Evolutionary conservation across 2,888 invertebrate species (phyloP), one percentile per base, ranked within the genome.

Genomic region (Margaritifera margaritifera): DNA sequence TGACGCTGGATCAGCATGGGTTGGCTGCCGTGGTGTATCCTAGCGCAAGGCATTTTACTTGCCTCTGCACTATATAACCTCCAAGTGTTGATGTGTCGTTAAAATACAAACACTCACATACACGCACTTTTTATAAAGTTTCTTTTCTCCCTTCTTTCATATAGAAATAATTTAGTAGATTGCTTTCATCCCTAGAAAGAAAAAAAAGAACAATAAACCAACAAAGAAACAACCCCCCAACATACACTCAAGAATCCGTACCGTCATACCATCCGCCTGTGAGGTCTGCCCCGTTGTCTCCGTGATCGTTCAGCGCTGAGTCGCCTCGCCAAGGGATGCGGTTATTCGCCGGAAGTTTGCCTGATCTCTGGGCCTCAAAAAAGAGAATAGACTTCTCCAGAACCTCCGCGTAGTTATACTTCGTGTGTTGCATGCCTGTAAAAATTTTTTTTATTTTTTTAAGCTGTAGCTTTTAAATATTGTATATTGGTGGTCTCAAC

Each of bases 211-310:
- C 2, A 11, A 42, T n/a, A n/a, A 42, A 42, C 11, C 42, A 15
- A 42, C 3, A n/a, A n/a, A n/a, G n/a, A n/a, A n/a, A n/a, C n/a
- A n/a, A n/a, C n/a, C n/a, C n/a, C n/a, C n/a, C n/a, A n/a, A n/a
- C n/a, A n/a, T n/a, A n/a, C n/a, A n/a, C n/a, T n/a, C n/a, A n/a
- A n/a, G 11, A 42, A 22, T 27, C 24, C 82, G 64, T 72, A 87
- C 88, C 87, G 66, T 88, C 87, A 73, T 86, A 88, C 84, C 86
- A 88, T 11, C 88, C 88, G 6, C 88, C 88, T 4, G 86, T 87
- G 42, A 88, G 79, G 71, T 87, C 87, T 68, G 84, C 83, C 4
- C 86, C 86, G 20, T 81, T 82, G 57, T 77, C 73, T 11, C 86
- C 84, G n/a, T 75, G 78, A 66, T 88, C 88, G 8, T 68, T 71